Evolutionary conservation across 2,113 vertebrate genomes (phyloP).

Genomic region (Alaudala cheleensis): DNA sequence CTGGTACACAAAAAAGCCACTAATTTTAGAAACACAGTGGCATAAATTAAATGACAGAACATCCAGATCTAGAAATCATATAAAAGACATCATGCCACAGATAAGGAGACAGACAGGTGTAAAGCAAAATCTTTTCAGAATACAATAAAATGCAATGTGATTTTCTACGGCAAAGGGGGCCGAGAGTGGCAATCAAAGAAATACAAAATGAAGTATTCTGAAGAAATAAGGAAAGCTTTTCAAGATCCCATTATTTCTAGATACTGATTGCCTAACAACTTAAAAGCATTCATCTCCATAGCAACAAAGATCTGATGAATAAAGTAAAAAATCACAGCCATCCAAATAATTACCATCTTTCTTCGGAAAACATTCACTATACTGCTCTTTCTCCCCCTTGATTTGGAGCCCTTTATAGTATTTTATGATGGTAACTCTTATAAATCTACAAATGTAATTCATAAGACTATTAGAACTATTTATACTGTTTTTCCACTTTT

Average conservation of each 20-base stretch:
- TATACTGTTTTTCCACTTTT: background rate
- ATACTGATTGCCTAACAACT: background rate
- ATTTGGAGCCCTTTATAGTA: background rate
- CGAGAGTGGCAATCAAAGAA: background rate
- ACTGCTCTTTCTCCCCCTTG: background rate
- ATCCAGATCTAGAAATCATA: background rate
- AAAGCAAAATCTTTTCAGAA: background rate
- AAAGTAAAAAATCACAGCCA: background rate
- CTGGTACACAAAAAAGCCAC: slow-evolving; percentile 72
- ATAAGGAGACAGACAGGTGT: background rate
- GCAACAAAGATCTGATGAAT: background rate
- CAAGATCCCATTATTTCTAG: background rate
- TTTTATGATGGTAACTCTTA: background rate
- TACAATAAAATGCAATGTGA: accelerated
- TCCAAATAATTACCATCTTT: background rate
- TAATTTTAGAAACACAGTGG: background rate
- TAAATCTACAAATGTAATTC: background rate
- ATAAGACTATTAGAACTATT: background rate
- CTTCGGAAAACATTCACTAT: background rate
- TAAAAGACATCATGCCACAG: background rate
- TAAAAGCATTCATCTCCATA: background rate
- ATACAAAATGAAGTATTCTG: background rate
- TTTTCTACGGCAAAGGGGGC: background rate
- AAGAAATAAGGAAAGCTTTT: background rate
- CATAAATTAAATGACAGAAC: background rate